phyloP scores from a whole-genome alignment of 1,140 invertebrate genomes.

The Druon quercuslanigerum region DNA sequence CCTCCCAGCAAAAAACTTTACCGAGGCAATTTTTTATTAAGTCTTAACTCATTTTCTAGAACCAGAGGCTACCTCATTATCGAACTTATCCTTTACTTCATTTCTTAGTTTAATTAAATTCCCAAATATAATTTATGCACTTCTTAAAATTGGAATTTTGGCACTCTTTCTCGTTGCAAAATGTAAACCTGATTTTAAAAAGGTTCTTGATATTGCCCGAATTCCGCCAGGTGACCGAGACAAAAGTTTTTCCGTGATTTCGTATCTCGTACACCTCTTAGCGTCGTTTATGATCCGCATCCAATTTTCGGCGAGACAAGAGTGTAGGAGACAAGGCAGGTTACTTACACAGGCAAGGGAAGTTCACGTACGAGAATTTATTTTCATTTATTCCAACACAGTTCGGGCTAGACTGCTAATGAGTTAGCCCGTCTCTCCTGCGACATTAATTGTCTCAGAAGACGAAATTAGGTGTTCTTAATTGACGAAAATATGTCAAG shows the following conservation, averaged over 20 bases:
- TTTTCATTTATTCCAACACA: slow-evolving; percentile 26
- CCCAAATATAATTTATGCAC: no score
- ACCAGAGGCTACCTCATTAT: not conserved
- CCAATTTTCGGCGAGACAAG: slow-evolving; percentile 52
- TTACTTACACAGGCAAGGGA: slow-evolving; percentile 42
- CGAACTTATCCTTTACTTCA: not conserved
- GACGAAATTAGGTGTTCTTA: no score
- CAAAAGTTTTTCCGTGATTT: slow-evolving; percentile 41
- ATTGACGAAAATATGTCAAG: no score
- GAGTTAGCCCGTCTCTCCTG: slow-evolving; percentile 43
- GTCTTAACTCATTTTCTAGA: slow-evolving; percentile 39
- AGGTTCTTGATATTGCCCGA: not conserved
- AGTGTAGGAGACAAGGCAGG: slow-evolving; percentile 46
- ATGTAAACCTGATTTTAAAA: slow-evolving; percentile 11
- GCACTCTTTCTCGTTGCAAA: slow-evolving; percentile 5
- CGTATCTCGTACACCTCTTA: slow-evolving; percentile 40
- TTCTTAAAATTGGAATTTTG: not conserved
- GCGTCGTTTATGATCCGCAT: slow-evolving; percentile 52
- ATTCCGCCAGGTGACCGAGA: not conserved
- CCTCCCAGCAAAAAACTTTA: slow-evolving; percentile 40
- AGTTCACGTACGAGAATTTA: slow-evolving; percentile 41
- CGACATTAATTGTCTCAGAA: no score
- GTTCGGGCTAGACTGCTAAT: slow-evolving; percentile 39
- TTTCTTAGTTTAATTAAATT: slow-evolving; percentile 12
- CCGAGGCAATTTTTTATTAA: slow-evolving; percentile 61